phyloP scores from a whole-genome alignment of 1,140 invertebrate genomes.

The Bilobella aurantiaca region DNA sequence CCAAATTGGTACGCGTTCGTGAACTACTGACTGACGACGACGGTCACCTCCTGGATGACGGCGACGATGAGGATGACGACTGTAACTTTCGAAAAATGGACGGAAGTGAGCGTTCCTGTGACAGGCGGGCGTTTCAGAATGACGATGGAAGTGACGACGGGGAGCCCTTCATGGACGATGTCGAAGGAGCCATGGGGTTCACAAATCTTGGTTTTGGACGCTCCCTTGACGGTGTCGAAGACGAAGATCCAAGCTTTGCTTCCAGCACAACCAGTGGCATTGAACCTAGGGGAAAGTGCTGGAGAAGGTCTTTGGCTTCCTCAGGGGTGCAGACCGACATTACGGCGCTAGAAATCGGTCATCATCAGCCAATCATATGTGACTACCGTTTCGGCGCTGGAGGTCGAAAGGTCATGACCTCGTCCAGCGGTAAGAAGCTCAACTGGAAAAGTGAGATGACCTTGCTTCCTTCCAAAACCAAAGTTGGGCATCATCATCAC shows the following conservation, averaged over 20 bases:
- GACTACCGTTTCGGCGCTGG: not conserved
- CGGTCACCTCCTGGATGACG: slow-evolving; percentile 2
- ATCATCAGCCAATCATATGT: not conserved
- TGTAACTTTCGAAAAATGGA: slow-evolving; percentile 15
- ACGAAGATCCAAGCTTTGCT: slow-evolving; percentile 15
- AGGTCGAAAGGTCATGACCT: not conserved
- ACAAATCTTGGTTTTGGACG: not conserved
- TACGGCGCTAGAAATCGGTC: slow-evolving; percentile 22
- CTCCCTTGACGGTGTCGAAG: not conserved
- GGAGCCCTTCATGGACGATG: slow-evolving; percentile 3
- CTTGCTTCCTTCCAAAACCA: slow-evolving; percentile 30
- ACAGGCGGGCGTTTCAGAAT: not conserved
- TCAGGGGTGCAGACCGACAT: slow-evolving; percentile 33
- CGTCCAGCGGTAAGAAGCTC: slow-evolving; percentile 24
- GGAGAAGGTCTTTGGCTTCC: slow-evolving; percentile 11
- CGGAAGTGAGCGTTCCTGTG: not conserved
- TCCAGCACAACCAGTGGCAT: slow-evolving; percentile 8
- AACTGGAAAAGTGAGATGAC: slow-evolving; percentile 35
- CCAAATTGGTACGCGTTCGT: slow-evolving; percentile 28
- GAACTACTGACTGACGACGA: slow-evolving; percentile 19
- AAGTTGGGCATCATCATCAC: slow-evolving; percentile 18
- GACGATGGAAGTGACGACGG: not conserved
- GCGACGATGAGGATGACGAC: slow-evolving; percentile 20
- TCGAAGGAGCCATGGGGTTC: slow-evolving; percentile 11
- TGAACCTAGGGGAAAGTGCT: not conserved